phyloP scores from a whole-genome alignment of 2,113 vertebrate genomes.

The Phalacrocorax carbo region DNA sequence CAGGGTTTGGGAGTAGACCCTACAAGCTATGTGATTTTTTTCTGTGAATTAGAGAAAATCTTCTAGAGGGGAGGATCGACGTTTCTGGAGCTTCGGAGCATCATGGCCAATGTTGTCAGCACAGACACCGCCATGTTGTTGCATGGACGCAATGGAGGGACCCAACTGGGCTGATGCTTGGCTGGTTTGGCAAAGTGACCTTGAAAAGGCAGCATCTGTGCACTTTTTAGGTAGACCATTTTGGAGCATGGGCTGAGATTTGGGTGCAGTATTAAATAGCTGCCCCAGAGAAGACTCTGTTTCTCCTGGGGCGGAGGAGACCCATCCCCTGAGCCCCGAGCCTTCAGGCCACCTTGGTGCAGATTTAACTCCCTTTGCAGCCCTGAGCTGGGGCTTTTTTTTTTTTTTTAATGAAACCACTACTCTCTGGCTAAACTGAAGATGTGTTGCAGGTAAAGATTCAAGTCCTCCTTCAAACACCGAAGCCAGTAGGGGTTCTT shows the following conservation, averaged over 20 bases:
- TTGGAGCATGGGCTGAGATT: neutral
- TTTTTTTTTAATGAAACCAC: neutral
- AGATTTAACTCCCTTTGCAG: neutral
- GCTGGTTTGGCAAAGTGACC: neutral
- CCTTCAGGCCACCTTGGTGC: neutral
- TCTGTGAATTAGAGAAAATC: neutral
- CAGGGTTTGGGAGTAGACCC: neutral
- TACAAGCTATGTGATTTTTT: fast-evolving
- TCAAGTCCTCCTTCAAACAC: neutral
- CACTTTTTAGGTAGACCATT: neutral
- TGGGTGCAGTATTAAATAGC: neutral
- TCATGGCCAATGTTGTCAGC: fast-evolving
- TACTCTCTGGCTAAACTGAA: neutral
- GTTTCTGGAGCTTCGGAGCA: neutral
- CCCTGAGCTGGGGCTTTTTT: fast-evolving
- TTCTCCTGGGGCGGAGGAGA: fast-evolving
- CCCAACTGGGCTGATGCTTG: fast-evolving
- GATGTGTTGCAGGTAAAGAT: no score
- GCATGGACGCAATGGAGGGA: fast-evolving
- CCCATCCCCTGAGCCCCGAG: neutral
- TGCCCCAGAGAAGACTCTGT: neutral
- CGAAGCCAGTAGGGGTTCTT: neutral
- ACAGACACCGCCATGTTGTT: fast-evolving
- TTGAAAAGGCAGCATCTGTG: neutral
- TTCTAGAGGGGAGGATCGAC: neutral